Base-by-base conservation (phyloP, 2,113 vertebrate genomes). In the Acanthisitta chloris region DNA sequence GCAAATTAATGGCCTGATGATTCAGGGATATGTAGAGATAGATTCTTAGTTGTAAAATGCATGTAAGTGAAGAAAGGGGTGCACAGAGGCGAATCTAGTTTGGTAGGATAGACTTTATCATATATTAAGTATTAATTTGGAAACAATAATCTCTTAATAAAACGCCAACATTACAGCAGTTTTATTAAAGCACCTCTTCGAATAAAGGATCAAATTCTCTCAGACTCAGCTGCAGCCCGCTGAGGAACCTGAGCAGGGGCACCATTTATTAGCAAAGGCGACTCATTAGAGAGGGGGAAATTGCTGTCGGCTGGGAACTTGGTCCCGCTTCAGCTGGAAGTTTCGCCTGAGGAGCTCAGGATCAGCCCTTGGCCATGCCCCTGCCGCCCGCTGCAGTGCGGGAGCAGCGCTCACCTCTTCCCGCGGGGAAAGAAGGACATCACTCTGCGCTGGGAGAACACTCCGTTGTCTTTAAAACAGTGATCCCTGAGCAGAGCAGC, bases 1-100 rank as follows among this genome's bases (percentile, higher is more conserved):
- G 58, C 42, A 93, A 94, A 90, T 78, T 83, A 93, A 90, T 93
- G 58, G 74, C 88, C 91, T 88, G 82, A 88, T 93, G 88, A 93
- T 64, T 91, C 85, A 72, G 81, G 61, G 88, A 96, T 95, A 95
- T 45, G 61, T 48, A 33, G 31, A 71, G 23, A 38, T 61, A 40
- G n/a, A 65, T 59, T 91, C 72, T 49, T 23, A 21, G 51, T 5
- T 67, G 54, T 66, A 66, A 95, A 88, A 83, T 31, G 34, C 58
- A 14, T 21, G n/a, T 52, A 69, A 64, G 55, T 40, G 33, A 61
- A 74, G 74, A 36, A 66, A 43, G 36, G 26, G 17, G 24, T 17
- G 40, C 45, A n/a, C 5, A 36, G 66, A 74, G 38, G 74, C 78
- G 79, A 69, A 58, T 62, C 67, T 38, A 55, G 81, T 74, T 83